Evolutionary conservation across 2,888 invertebrate species (phyloP).

Genomic region (Busseola fusca): DNA sequence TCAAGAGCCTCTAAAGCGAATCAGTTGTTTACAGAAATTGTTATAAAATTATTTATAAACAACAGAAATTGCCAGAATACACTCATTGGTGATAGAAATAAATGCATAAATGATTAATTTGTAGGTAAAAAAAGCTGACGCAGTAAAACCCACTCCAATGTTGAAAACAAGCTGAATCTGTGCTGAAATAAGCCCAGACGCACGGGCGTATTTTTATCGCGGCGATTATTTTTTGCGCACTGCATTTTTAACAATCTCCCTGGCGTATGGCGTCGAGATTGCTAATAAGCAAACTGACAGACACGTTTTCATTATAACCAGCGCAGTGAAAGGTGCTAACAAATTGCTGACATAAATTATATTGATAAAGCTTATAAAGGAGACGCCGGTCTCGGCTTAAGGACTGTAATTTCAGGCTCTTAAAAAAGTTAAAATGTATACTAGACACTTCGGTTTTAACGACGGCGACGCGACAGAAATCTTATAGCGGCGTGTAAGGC

Average conservation of each 20-base stretch:
- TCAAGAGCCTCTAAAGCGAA: background rate
- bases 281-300: slow-evolving; percentile 3
- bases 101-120: background rate
- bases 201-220: background rate
- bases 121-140: background rate
- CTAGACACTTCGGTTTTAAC: slow-evolving; percentile 17
- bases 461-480: slow-evolving; percentile 13
- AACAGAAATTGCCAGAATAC: background rate
- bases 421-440: slow-evolving; percentile 12
- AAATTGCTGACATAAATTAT: slow-evolving; percentile 6
- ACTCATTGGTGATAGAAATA: background rate
- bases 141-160: background rate
- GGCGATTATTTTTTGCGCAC: background rate
- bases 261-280: background rate
- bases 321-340: background rate
- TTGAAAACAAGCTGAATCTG: background rate
- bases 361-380: slow-evolving; percentile 13
- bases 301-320: background rate
- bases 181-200: background rate
- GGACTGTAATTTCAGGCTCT: slow-evolving; percentile 12
- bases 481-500: background rate
- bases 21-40: background rate
- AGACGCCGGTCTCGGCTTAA: background rate
- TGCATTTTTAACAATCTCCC: too few species aligned
- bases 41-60: background rate